Conservation (phyloP, 2,113 vertebrate genomes). For the Picathartes gymnocephalus region DNA sequence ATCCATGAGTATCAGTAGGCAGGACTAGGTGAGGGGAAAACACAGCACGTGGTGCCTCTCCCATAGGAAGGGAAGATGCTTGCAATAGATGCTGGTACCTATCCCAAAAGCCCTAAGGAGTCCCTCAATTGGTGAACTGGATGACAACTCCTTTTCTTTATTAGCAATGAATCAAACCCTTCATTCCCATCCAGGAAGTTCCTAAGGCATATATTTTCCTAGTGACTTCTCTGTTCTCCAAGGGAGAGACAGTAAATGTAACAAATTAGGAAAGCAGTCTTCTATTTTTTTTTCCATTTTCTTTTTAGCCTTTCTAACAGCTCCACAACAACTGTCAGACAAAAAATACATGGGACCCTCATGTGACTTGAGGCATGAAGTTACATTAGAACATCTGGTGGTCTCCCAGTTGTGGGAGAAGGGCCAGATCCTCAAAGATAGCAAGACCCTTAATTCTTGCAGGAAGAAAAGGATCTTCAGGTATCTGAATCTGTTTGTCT, state of each 20-base stretch:
- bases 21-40: background rate
- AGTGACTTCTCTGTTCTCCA: background rate
- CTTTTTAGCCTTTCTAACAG: background rate
- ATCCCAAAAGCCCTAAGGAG: conserved; percentile 1
- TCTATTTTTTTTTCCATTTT: background rate
- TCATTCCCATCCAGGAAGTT: conserved; percentile 21
- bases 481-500: background rate
- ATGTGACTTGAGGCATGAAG: background rate
- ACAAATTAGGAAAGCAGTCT: background rate
- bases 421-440: background rate
- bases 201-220: conserved; percentile 1
- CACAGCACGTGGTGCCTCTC: background rate
- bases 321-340: background rate
- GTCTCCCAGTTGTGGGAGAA: background rate
- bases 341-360: background rate
- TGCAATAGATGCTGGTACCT: background rate
- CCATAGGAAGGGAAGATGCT: background rate
- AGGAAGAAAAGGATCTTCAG: background rate
- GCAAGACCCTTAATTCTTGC: background rate
- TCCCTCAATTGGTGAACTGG: background rate
- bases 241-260: background rate
- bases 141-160: background rate
- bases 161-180: conserved; percentile 24
- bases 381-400: background rate
- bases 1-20: background rate